These are phyloP conservation scores for Propithecus perrieri DNA, from an alignment of 2,797 vertebrate species.

Conservation along the genomic window DNA sequence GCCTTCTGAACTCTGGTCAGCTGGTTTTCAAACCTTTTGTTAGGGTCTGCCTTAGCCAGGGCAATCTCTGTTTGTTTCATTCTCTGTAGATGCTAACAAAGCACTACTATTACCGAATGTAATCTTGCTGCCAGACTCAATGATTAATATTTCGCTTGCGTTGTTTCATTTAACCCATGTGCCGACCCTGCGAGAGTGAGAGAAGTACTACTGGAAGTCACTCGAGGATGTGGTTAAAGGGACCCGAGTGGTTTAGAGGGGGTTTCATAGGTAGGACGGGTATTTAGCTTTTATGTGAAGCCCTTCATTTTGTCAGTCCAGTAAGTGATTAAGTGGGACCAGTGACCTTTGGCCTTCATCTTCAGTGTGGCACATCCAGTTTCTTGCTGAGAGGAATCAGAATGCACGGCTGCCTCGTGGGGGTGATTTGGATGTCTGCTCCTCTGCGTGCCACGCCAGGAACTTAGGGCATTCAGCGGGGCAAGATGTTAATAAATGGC, in stretches of 20 bases:
- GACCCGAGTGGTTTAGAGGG: neutral
- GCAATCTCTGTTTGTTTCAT: neutral
- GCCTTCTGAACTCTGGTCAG: neutral
- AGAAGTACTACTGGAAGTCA: neutral
- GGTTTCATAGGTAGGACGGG: neutral
- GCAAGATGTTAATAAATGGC: neutral
- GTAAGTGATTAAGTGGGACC: neutral
- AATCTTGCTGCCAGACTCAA: neutral
- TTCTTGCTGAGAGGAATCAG: neutral
- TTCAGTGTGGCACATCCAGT: neutral
- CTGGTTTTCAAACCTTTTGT: neutral
- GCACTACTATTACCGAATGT: neutral
- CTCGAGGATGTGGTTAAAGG: neutral
- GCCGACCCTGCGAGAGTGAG: neutral
- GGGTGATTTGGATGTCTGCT: constrained; percentile 14
- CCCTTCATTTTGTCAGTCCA: neutral
- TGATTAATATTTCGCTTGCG: constrained; percentile 35
- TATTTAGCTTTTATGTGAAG: constrained; percentile 34
- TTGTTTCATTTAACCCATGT: neutral
- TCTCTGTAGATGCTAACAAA: constrained; percentile 8
- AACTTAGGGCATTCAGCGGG: neutral
- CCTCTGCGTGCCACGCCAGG: constrained; percentile 35
- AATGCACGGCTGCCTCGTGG: neutral
- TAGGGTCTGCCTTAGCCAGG: neutral
- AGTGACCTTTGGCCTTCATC: neutral